These are phyloP conservation scores for Parazoanthus swiftii DNA, from an alignment of 92 coral and sea anemone species.

Conservation along the genomic window DNA sequence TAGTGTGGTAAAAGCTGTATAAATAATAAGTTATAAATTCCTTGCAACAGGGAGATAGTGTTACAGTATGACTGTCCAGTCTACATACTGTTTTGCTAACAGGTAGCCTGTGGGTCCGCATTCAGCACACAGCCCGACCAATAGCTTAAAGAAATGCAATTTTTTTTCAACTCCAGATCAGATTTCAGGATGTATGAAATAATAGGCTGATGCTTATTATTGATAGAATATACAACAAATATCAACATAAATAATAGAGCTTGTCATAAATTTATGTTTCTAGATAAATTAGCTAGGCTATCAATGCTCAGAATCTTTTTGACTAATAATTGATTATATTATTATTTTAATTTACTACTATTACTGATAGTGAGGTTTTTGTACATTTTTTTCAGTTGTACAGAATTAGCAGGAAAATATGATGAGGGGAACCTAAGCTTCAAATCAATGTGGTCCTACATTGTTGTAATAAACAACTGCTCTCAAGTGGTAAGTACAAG, in stretches of 20 bases:
- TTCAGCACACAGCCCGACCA: background rate
- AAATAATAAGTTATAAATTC: too few relatives aligned
- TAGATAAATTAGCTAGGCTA: too few relatives aligned
- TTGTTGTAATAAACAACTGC: slow-evolving; percentile 82
- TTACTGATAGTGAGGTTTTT: background rate
- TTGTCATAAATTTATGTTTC: too few relatives aligned
- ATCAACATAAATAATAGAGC: background rate
- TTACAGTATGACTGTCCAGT: too few relatives aligned
- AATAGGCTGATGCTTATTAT: background rate
- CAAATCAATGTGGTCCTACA: slow-evolving; percentile 82
- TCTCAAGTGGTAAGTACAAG: slow-evolving; percentile 83
- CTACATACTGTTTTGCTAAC: too few relatives aligned
- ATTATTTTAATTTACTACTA: too few relatives aligned
- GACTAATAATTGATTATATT: too few relatives aligned
- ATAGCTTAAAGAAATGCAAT: background rate
- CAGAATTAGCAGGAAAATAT: slow-evolving; percentile 88
- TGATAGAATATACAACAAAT: too few relatives aligned
- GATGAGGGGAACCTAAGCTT: slow-evolving; percentile 86
- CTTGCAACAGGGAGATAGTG: too few relatives aligned
- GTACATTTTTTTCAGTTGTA: slow-evolving; percentile 57
- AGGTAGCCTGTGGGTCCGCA: background rate
- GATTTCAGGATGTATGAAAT: too few relatives aligned
- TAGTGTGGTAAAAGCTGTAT: too few relatives aligned
- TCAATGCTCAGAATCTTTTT: too few relatives aligned
- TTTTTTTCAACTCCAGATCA: background rate